phyloP scores from a whole-genome alignment of 2,113 vertebrate species.

The Cryptoleucopteryx plumbea region DNA sequence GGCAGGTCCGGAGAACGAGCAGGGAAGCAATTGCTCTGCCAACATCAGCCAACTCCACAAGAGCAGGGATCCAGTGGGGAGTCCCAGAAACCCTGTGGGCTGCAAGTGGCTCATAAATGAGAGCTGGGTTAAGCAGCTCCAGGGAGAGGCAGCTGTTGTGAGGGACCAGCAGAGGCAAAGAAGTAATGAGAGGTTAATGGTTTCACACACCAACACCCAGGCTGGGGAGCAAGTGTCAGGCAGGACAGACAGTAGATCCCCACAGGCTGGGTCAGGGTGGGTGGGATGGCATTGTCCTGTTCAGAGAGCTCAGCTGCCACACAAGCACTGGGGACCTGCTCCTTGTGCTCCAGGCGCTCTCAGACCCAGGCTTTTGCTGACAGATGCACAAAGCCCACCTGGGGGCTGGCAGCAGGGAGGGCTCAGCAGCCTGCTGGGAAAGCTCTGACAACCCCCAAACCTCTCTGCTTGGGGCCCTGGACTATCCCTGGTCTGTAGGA shows the following conservation, averaged over 20 bases:
- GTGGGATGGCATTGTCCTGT: background rate
- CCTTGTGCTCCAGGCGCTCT: background rate
- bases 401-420: background rate
- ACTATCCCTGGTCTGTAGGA: background rate
- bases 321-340: background rate
- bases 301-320: background rate
- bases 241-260: background rate
- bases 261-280: background rate
- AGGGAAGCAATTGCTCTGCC: background rate
- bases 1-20: background rate
- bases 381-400: background rate
- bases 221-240: background rate
- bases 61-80: background rate
- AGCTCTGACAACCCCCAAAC: rapidly evolving
- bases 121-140: background rate
- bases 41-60: background rate
- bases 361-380: background rate
- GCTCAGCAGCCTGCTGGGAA: background rate
- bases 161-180: background rate
- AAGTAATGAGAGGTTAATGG: background rate
- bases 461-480: background rate
- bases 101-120: background rate
- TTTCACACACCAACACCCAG: background rate
- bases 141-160: background rate
- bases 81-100: background rate